Evolutionary conservation across 2,888 invertebrate species (phyloP), one percentile per base, ranked within the genome.

Genomic region (Synanthedon vespiformis): DNA sequence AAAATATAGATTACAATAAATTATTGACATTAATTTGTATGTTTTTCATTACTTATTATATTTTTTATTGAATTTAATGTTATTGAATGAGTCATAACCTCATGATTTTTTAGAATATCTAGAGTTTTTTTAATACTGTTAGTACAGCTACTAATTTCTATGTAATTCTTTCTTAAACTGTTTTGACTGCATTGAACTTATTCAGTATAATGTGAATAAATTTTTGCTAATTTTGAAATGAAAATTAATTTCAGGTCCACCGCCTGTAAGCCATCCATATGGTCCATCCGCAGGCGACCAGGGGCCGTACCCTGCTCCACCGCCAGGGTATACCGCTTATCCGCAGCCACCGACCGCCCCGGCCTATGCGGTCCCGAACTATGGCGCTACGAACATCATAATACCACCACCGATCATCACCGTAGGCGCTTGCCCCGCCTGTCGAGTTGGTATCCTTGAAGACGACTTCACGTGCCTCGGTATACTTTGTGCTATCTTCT

Each of bases 401-500:
- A 90, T 93, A 57, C 90, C 92, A 51, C 92, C 92, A 3, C 92
- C 94, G 57, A 94, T 96, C 41, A 92, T 96, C 57, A 86, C 95
- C 0, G 92, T 96, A 1, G 95, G 95, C 1, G 95, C 93, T 2
- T 97, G 96, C 75, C 96, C 96, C 1, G 94, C 94, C 1, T 97
- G 96, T 70, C 89, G 96, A 61, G 94, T 96, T 55, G 97, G 96
- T 13, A 90, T 94, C 27, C 82, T 96, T 48, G 95, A 96, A 80
- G 95, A 96, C 64, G 94, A 95, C 69, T 96, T 93, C 76, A 93
- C 95, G 0, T 94, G 94, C 65, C 87, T 94, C 49, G 97, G 96
- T 54, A 88, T 97, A 12, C 82, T 93, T 53, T 95, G 95, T 78
- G 95, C 95, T 16, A 93, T 96, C 56, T 81, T 94, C 40, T 95